Evolutionary conservation across 2,888 invertebrate species (phyloP).

Genomic region (Ormyrus pomaceus): DNA sequence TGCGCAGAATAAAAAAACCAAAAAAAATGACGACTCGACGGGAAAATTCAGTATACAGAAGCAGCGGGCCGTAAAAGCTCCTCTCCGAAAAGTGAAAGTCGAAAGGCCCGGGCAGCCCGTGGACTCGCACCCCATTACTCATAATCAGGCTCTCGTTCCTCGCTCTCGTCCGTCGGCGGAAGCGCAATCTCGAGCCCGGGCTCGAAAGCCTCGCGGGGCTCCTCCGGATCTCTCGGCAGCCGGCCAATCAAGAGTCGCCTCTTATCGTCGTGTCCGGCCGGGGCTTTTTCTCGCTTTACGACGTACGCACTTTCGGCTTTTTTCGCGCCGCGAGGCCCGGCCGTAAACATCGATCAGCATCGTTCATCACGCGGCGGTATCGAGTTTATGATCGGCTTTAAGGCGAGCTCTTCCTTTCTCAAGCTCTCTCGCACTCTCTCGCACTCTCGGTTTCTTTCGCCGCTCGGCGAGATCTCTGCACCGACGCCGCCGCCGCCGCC

Average conservation of each 20-base stretch:
- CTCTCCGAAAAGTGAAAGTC: constrained; percentile 9
- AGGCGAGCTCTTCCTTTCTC: constrained; percentile 17
- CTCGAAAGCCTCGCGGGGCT: background rate
- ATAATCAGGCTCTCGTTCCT: constrained; percentile 39
- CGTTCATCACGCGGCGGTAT: constrained; percentile 61
- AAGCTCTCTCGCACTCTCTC: constrained; percentile 1
- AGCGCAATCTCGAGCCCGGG: background rate
- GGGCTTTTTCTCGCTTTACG: constrained; percentile 41
- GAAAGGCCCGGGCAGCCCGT: constrained; percentile 4
- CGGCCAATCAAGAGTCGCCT: constrained; percentile 20
- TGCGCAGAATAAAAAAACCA: no score
- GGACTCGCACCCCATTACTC: constrained; percentile 45
- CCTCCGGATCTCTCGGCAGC: background rate
- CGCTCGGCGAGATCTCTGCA: no score
- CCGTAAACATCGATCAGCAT: constrained; percentile 64
- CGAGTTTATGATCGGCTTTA: constrained; percentile 64
- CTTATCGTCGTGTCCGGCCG: constrained; percentile 25
- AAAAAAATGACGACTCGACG: no score
- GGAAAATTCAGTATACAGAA: no score
- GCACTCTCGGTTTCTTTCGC: constrained; percentile 10
- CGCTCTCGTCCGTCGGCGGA: background rate
- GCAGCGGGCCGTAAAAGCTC: no score
- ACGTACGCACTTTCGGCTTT: background rate
- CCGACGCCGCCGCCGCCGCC: no score
- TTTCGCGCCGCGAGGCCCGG: constrained; percentile 45